Percentiles rank a stretch among this genome's conserved stretches.
These are phyloP conservation scores for Forbesichthys agassizii DNA, from an alignment of 2,113 vertebrate genomes.

Conservation along the genomic window DNA sequence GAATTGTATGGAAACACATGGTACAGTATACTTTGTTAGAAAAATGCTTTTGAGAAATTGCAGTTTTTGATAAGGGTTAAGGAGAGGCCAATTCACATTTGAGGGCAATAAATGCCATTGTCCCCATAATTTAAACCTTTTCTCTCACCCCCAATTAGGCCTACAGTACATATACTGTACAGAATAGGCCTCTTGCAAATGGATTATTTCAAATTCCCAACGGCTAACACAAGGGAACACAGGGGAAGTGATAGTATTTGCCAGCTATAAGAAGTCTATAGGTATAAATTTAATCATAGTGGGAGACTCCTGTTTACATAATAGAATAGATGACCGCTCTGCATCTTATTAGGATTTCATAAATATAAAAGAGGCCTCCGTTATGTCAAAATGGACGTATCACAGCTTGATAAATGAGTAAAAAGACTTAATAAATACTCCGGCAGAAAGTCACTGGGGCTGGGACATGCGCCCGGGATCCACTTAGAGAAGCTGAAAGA, in stretches of 20 bases:
- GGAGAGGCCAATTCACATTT: background rate
- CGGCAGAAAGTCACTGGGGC: constrained; percentile 26
- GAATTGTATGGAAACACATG: too few relatives aligned
- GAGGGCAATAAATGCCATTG: background rate
- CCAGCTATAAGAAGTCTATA: constrained; percentile 18
- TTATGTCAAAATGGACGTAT: constrained; percentile 49
- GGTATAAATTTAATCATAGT: constrained; percentile 24
- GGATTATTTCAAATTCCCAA: background rate
- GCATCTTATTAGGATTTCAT: constrained; percentile 55
- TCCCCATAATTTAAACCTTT: background rate
- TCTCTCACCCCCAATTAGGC: background rate
- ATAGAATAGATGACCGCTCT: constrained; percentile 41
- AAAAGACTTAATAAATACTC: constrained; percentile 61
- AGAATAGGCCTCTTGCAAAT: background rate
- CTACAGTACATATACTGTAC: background rate
- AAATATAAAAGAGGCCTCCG: constrained; percentile 56
- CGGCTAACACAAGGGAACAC: background rate
- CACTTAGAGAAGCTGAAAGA: constrained; percentile 63
- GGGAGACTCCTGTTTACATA: constrained; percentile 48
- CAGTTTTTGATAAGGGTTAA: too few relatives aligned
- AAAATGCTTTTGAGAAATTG: too few relatives aligned
- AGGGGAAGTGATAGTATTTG: background rate
- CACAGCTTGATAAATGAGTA: constrained; percentile 56
- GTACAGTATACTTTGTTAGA: too few relatives aligned
- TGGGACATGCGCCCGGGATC: constrained; percentile 66